Conservation (phyloP, 2,888 invertebrate genomes). For the Eilema depressum region DNA sequence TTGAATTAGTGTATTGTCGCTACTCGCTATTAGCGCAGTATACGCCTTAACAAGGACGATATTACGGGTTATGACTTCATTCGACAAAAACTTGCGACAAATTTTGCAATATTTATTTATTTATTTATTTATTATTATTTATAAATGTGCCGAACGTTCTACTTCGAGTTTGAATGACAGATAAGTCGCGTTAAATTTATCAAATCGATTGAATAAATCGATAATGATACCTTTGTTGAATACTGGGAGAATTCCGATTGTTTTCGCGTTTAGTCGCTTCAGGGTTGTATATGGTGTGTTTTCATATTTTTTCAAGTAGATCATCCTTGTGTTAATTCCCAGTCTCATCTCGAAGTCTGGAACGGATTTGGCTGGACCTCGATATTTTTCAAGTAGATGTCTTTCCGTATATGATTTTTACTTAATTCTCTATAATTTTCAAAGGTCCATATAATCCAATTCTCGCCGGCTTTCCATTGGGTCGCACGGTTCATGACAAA, state of each 20-base stretch:
- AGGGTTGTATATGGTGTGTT: neutral
- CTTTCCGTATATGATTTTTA: too few relatives aligned
- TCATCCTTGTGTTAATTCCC: too few relatives aligned
- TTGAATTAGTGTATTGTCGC: conserved; percentile 27
- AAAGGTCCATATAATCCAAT: too few relatives aligned
- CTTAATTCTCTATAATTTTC: too few relatives aligned
- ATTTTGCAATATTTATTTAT: too few relatives aligned
- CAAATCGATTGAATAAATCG: conserved; percentile 56
- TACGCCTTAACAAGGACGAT: conserved; percentile 58
- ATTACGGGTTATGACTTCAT: conserved; percentile 71
- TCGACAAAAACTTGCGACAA: conserved; percentile 63
- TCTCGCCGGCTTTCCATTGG: too few relatives aligned
- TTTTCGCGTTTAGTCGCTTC: conserved; percentile 7
- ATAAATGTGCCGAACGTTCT: conserved; percentile 60
- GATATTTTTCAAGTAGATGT: too few relatives aligned
- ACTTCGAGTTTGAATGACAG: conserved; percentile 53
- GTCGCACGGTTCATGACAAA: too few relatives aligned
- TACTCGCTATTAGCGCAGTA: conserved; percentile 29
- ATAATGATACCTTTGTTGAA: conserved; percentile 44
- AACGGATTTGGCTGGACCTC: too few relatives aligned
- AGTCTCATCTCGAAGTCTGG: too few relatives aligned
- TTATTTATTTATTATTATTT: too few relatives aligned
- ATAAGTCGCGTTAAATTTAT: conserved; percentile 59
- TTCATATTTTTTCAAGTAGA: too few relatives aligned
- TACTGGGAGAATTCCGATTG: conserved; percentile 18